Evolutionary conservation across 2,888 invertebrate species (phyloP), one percentile per base, ranked within the genome.

Genomic region (Rhogogaster chlorosoma): DNA sequence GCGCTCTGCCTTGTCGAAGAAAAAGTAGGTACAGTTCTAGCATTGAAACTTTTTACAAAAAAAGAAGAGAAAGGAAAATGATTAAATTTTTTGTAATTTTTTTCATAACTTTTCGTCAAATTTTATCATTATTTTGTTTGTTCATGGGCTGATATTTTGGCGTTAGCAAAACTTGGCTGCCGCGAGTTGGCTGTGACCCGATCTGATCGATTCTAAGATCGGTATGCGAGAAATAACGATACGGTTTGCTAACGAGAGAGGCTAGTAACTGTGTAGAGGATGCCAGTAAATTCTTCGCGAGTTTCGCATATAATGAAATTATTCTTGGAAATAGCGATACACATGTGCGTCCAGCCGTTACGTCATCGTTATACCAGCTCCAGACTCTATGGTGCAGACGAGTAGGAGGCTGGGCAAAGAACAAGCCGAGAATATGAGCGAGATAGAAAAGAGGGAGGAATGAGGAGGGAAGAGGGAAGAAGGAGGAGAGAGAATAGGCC

Each of bases 261-360:
- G 80, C 12, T 80, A 7, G 26, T 32, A 32, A 57, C 78, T 18
- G 6, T 12, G 36, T 7, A 42, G 73, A 29, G 49, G 53, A 57
- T 71, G 71, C 84, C 7, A 53, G 84, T 88, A 87, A 90, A 90
- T 90, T 91, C 87, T 88, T 85, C 87, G 88, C 87, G 87, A 80
- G 88, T 88, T 88, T 87, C 88, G 89, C 89, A 91, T 91, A 91
- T 91, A 91, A 91, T 90, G 89, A 90, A 90, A 90, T 90, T 91
- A 91, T 91, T 91, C 91, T 89, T 89, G 88, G 89, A 89, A 88
- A 86, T 85, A 83, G 42, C 42, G 42, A 29, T 86, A 87, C 90
- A 85, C 91, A 90, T 90, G 88, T 90, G 91, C 89, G 88, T 73
- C 53, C 85, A 77, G 84, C 90, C 89, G 89, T 90, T 77, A 84